These are phyloP conservation scores for Numenius phaeopus DNA, from an alignment of 2,797 vertebrate genomes.

Conservation along the genomic window DNA sequence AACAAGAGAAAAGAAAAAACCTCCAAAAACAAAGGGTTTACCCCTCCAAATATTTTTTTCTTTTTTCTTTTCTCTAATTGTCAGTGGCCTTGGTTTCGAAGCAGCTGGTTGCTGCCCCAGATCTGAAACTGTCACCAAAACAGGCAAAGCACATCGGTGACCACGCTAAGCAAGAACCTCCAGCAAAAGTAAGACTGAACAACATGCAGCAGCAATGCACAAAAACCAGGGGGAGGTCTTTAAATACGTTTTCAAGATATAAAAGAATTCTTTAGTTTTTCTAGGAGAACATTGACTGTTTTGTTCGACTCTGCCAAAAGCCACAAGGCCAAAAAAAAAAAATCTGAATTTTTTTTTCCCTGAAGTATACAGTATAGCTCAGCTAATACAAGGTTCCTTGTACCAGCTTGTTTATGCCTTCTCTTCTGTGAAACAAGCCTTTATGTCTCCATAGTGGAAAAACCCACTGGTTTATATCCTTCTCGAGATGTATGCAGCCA, in stretches of 20 bases:
- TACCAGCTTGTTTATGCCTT: slow-evolving; percentile 76
- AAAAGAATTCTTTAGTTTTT: slow-evolving; percentile 44
- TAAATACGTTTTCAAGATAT: slow-evolving; percentile 27
- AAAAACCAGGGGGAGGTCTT: not conserved
- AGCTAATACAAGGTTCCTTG: slow-evolving; percentile 79
- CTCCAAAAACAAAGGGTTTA: slow-evolving; percentile 12
- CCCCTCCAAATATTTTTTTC: not conserved
- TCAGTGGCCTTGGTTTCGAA: not conserved
- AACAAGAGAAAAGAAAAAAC: not conserved
- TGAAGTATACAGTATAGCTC: slow-evolving; percentile 61
- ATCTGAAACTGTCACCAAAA: not conserved
- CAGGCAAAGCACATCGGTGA: not conserved
- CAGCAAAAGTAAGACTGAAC: not conserved
- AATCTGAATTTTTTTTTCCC: not conserved
- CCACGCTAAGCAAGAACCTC: not conserved
- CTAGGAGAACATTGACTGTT: slow-evolving; percentile 75
- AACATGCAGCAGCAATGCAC: not conserved
- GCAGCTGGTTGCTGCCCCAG: not conserved
- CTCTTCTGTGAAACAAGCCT: slow-evolving; percentile 75
- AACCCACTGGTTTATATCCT: slow-evolving; percentile 72
- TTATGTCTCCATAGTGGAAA: slow-evolving; percentile 75
- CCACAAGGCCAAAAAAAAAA: slow-evolving; percentile 49
- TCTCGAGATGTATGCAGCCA: slow-evolving; percentile 71
- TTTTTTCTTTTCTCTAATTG: not conserved
- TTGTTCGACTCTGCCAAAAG: slow-evolving; percentile 75